Conservation (phyloP, 2,797 vertebrate genomes). For the Phoxinus dragarum region DNA sequence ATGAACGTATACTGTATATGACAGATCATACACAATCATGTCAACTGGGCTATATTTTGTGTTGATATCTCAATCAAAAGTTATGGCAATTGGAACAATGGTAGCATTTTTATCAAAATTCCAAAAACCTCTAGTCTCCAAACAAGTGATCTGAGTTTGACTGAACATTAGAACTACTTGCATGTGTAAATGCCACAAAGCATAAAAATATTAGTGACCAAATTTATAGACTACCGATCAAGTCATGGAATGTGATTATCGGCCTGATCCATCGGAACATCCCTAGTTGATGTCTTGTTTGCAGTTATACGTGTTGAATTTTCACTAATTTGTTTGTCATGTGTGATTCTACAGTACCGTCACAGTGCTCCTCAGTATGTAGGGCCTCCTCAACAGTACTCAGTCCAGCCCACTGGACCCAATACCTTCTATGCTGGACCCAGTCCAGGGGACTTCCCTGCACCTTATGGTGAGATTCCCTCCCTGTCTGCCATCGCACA, state of each 20-base stretch:
- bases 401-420: constrained; percentile 91
- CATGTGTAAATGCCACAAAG: no score
- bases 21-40: no score
- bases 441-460: constrained; percentile 92
- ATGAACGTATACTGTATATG: no score
- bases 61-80: no score
- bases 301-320: background rate
- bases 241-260: background rate
- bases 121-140: background rate
- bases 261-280: background rate
- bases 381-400: constrained; percentile 94
- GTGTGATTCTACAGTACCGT: constrained; percentile 83
- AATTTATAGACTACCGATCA: background rate
- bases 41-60: no score
- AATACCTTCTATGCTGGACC: constrained; percentile 94
- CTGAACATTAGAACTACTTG: background rate
- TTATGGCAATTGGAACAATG: background rate
- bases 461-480: constrained; percentile 87
- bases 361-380: constrained; percentile 92
- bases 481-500: background rate
- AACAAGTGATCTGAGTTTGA: background rate
- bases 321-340: background rate
- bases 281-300: background rate
- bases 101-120: background rate
- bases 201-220: background rate